These are phyloP conservation scores for Apostichopus parvimensis DNA, from an alignment of 35 echinoderm and acorn worm genomes.

Conservation along the genomic window DNA sequence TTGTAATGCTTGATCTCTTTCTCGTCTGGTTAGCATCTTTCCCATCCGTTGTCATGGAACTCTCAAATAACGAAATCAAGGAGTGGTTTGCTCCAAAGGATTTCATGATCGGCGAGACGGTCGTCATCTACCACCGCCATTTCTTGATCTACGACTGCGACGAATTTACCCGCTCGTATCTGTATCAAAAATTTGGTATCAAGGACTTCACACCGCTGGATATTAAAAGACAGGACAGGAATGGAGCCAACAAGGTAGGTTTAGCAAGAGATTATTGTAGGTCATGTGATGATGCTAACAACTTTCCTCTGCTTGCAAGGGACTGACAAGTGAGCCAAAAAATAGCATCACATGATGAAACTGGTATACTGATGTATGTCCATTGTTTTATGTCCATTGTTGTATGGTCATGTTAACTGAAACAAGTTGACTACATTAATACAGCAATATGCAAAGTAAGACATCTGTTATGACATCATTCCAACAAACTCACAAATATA, in stretches of 20 bases:
- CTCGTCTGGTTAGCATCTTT: conserved; percentile 70
- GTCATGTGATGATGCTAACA: no score
- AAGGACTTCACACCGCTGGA: conserved; percentile 77
- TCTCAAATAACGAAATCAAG: conserved; percentile 96
- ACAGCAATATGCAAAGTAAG: no score
- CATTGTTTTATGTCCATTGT: no score
- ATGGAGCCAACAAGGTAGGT: conserved; percentile 67
- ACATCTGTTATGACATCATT: no score
- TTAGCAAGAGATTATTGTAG: background rate
- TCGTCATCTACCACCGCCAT: conserved; percentile 91
- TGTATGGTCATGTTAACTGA: no score
- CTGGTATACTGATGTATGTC: no score
- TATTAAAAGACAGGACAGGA: conserved; percentile 45
- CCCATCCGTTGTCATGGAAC: conserved; percentile 95
- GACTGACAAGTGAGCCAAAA: background rate
- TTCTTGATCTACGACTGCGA: conserved; percentile 98
- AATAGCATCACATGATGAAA: background rate
- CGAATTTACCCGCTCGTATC: conserved; percentile 82
- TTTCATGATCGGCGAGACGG: conserved; percentile 78
- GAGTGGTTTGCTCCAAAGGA: conserved; percentile 84
- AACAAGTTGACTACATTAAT: no score
- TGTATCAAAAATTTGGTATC: conserved; percentile 70
- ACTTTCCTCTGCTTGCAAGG: background rate
- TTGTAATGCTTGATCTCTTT: no score
- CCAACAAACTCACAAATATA: background rate